Evolutionary conservation across 1,140 invertebrate genomes (phyloP).

Genomic region (Calephelis nemesis): DNA sequence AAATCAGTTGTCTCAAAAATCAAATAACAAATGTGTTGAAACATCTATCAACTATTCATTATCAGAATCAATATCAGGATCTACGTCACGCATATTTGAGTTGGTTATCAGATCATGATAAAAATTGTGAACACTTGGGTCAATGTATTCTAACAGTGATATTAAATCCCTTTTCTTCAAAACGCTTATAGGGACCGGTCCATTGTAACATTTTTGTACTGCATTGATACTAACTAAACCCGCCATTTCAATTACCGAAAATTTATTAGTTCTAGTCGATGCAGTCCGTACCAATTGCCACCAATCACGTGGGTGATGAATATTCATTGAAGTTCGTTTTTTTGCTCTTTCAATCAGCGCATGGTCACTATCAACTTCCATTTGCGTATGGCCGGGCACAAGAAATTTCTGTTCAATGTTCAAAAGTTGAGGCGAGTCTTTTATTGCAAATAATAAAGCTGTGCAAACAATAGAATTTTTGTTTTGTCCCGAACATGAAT

Average conservation of each 20-base stretch:
- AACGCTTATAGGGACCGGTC: neutral
- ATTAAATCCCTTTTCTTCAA: neutral
- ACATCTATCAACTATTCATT: no score
- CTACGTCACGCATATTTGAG: neutral
- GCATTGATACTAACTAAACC: no score
- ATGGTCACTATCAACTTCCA: neutral
- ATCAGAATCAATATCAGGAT: neutral
- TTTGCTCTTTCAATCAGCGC: neutral
- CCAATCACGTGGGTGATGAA: neutral
- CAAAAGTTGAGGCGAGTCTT: no score
- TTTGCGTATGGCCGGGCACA: neutral
- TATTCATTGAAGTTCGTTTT: neutral
- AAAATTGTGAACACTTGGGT: neutral
- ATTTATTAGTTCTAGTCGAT: no score
- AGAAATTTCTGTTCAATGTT: no score
- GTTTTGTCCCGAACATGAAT: no score
- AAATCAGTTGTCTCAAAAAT: no score
- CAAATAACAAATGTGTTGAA: no score
- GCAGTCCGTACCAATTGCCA: neutral
- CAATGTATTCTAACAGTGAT: neutral
- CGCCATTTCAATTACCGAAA: no score
- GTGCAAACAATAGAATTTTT: no score
- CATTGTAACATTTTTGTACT: neutral
- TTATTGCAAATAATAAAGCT: no score
- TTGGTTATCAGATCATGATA: slow-evolving; percentile 1